Evolutionary conservation across 2,888 invertebrate genomes (phyloP), one percentile per base, ranked within the genome.

Genomic region (Anthrax anthrax): DNA sequence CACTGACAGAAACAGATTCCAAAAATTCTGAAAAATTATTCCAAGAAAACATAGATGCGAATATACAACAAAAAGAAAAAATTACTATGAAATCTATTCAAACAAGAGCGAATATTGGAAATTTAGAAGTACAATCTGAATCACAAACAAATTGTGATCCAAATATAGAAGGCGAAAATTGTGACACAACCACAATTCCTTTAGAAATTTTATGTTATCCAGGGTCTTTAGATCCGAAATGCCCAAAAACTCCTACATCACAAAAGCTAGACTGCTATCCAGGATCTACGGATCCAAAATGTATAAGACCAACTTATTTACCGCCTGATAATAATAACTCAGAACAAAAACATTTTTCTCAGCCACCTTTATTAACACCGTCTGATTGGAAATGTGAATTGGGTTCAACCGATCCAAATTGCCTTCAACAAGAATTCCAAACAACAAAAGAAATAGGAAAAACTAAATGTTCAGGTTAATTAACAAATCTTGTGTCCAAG

Each of bases 251-350:
- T 14, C 48, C 53, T 34, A 39, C 50, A 32, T 42, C 52, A n/a
- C 40, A 9, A 5, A 37, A 17, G 2, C 18, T 41, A 10, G 16
- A 19, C 45, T 64, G 63, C 47, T 60, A 56, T 19, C 66, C 57
- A 44, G 65, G 50, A 60, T 69, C 57, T 6, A 53, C 51, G 4
- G 52, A 53, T 39, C 60, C 60, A 2, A 53, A 50, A n/a, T 69
- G 67, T 34, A 63, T 54, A 42, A 64, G 62, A 9, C 64, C 63
- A 1, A n/a, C n/a, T n/a, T n/a, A n/a, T n/a, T n/a, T n/a, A n/a
- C n/a, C n/a, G n/a, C n/a, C n/a, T n/a, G n/a, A n/a, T n/a, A n/a
- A n/a, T n/a, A n/a, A n/a, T n/a, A n/a, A n/a, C n/a, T n/a, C n/a
- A n/a, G n/a, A n/a, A n/a, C n/a, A n/a, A n/a, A n/a, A n/a, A n/a